Evolutionary conservation across 2,888 invertebrate genomes (phyloP).

Genomic region (Rhyacophila evoluta): DNA sequence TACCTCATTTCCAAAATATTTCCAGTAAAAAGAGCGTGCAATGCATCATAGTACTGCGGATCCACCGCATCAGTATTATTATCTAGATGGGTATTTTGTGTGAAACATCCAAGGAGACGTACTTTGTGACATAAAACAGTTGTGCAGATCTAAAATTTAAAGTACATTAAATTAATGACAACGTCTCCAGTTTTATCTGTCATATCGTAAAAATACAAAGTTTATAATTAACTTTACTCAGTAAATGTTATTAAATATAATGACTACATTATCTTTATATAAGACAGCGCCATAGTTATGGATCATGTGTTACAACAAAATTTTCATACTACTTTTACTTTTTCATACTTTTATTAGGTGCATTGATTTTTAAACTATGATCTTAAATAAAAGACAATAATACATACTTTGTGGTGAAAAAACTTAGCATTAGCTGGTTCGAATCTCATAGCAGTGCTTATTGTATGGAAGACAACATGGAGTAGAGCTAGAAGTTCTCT

Average conservation of each 20-base stretch:
- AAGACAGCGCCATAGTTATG: no score
- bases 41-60: constrained; percentile 67
- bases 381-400: constrained; percentile 31
- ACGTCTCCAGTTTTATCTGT: no score
- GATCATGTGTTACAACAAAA: no score
- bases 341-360: no score
- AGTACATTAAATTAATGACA: no score
- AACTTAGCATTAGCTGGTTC: constrained; percentile 99
- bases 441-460: constrained; percentile 98
- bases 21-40: constrained; percentile 82
- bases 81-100: constrained; percentile 65
- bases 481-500: constrained; percentile 81
- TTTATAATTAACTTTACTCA: no score
- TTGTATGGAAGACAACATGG: constrained; percentile 92
- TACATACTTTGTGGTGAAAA: constrained; percentile 90
- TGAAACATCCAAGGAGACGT: constrained; percentile 92
- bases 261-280: no score
- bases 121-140: constrained; percentile 95
- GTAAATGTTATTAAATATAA: no score
- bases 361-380: no score
- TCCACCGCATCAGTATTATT: constrained; percentile 65
- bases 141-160: constrained; percentile 81
- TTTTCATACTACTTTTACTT: no score
- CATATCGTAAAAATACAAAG: no score
- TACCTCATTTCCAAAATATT: constrained; percentile 79